phyloP scores from a whole-genome alignment of 2,888 invertebrate genomes.

The Bellardia pandia region DNA sequence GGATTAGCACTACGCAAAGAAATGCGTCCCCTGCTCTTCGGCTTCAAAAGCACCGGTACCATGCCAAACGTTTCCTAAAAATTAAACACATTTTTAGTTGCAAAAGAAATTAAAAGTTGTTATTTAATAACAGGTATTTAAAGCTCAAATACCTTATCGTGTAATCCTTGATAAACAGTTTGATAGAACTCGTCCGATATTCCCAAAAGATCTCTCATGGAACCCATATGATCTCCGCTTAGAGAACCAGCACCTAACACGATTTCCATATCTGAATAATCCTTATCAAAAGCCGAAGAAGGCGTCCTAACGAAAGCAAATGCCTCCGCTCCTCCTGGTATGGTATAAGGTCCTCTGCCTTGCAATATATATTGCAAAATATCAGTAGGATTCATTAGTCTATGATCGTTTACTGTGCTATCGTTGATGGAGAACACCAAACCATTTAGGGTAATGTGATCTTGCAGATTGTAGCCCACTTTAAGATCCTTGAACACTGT shows the following conservation, averaged over 20 bases:
- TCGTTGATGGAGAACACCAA: constrained; percentile 90
- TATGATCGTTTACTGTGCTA: constrained; percentile 87
- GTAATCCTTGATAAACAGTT: constrained; percentile 81
- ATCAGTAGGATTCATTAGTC: constrained; percentile 85
- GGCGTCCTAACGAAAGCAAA: constrained; percentile 90
- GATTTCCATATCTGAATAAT: constrained; percentile 91
- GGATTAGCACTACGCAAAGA: constrained; percentile 89
- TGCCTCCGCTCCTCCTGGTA: constrained; percentile 91
- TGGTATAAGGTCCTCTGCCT: constrained; percentile 89
- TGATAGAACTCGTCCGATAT: constrained; percentile 84
- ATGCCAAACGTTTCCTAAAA: constrained; percentile 87
- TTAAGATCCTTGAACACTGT: constrained; percentile 88
- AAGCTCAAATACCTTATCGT: constrained; percentile 75
- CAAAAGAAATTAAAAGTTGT: neutral
- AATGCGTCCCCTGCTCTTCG: constrained; percentile 90
- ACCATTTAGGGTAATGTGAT: constrained; percentile 90
- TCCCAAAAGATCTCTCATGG: constrained; percentile 87
- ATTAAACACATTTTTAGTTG: neutral
- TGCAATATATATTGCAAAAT: constrained; percentile 87
- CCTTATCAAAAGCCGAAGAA: constrained; percentile 84
- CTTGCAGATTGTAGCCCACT: constrained; percentile 93
- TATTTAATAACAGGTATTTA: neutral
- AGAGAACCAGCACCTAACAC: constrained; percentile 91
- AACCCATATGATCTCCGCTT: constrained; percentile 89
- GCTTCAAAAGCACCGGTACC: constrained; percentile 90